A percentile compares a stretch with the other conserved stretches of the same genome.
Evolutionary conservation across 2,888 invertebrate species (phyloP).

Genomic region (Mythimna loreyi): DNA sequence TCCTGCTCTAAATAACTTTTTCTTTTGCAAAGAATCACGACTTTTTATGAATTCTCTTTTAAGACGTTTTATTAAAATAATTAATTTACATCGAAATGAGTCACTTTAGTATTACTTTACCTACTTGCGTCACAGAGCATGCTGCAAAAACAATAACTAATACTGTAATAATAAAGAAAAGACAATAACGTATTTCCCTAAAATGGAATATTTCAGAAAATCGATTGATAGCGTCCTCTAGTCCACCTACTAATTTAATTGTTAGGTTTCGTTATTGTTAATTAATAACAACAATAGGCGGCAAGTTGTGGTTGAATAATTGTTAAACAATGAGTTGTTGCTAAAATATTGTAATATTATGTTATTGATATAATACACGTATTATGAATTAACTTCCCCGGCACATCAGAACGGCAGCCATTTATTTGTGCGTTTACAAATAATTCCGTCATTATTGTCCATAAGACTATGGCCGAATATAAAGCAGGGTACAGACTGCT

Average conservation of each 20-base stretch:
- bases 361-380: not conserved
- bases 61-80: too few species aligned
- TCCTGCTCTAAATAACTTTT: too few species aligned
- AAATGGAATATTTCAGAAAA: not conserved
- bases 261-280: slow-evolving; percentile 11
- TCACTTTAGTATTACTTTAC: not conserved
- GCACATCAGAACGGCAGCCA: not conserved
- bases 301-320: slow-evolving; percentile 20
- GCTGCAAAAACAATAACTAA: not conserved
- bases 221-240: not conserved
- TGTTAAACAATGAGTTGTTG: slow-evolving; percentile 16
- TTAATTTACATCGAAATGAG: too few species aligned
- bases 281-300: slow-evolving; percentile 24
- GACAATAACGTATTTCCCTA: not conserved
- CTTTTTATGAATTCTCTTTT: too few species aligned
- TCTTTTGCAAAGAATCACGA: too few species aligned
- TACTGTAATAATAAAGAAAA: not conserved
- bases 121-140: not conserved
- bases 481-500: too few species aligned
- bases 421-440: not conserved
- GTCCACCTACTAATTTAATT: not conserved
- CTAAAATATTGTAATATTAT: slow-evolving; percentile 8
- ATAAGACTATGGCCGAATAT: too few species aligned
- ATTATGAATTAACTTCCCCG: slow-evolving; percentile 1
- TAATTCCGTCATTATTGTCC: too few species aligned